phyloP scores from a whole-genome alignment of 2,797 vertebrate species.

The Simalia tracyae region DNA sequence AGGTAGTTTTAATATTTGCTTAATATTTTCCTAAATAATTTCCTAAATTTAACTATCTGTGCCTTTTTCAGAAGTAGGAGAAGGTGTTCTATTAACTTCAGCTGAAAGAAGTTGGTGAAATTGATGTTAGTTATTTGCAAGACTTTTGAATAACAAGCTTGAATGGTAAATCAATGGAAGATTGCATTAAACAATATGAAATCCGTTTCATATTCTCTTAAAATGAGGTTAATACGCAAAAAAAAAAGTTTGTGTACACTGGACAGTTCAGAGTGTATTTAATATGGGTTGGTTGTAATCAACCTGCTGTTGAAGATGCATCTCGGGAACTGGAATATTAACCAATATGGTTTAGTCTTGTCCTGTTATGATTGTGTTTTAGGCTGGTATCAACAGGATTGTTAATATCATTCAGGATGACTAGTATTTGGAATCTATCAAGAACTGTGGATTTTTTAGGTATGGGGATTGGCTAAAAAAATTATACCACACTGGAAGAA shows the following conservation, averaged over 20 bases:
- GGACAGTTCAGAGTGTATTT: not conserved
- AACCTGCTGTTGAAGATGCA: not conserved
- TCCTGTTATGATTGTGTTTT: not conserved
- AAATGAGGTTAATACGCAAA: not conserved
- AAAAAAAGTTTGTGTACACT: not conserved
- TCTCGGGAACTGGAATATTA: too few species aligned
- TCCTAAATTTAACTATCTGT: not conserved
- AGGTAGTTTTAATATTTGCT: not conserved
- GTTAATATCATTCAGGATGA: not conserved
- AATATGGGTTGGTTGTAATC: not conserved
- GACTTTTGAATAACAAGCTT: not conserved
- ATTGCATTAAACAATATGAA: not conserved
- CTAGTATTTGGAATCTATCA: not conserved
- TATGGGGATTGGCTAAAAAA: not conserved
- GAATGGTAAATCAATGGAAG: not conserved
- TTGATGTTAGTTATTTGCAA: not conserved
- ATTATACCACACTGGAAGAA: not conserved
- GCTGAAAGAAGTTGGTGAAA: not conserved
- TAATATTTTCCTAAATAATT: not conserved
- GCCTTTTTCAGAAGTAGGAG: not conserved
- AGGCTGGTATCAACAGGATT: not conserved
- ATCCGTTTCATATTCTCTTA: not conserved
- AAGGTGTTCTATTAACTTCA: not conserved
- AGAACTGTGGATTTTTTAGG: not conserved
- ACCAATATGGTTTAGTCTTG: not conserved